These are phyloP conservation scores for Ahaetulla prasina DNA, from an alignment of 2,113 vertebrate species.

Conservation along the genomic window DNA sequence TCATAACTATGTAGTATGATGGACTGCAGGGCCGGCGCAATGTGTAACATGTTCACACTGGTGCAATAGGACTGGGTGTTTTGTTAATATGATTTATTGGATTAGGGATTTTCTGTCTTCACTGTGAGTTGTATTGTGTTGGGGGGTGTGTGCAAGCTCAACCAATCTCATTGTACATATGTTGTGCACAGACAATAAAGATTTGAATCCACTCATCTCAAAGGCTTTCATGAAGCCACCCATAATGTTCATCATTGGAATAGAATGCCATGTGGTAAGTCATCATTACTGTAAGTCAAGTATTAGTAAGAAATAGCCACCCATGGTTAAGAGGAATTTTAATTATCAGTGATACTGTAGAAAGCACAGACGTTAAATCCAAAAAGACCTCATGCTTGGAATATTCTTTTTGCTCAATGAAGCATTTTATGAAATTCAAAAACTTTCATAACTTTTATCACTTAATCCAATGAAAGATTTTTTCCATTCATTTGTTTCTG, in stretches of 20 bases:
- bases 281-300: conserved; percentile 1
- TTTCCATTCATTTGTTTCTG: not conserved
- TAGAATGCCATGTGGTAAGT: not conserved
- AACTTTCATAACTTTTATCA: not conserved
- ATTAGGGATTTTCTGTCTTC: no score
- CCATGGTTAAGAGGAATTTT: conserved; percentile 3
- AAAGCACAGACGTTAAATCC: not conserved
- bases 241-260: not conserved
- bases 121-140: no score
- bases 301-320: conserved; percentile 9
- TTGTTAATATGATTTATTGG: no score
- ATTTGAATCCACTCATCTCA: not conserved
- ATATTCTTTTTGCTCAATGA: conserved; percentile 1
- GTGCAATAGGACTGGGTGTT: no score
- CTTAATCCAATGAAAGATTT: not conserved
- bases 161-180: no score
- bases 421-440: not conserved
- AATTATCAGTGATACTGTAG: conserved; percentile 11
- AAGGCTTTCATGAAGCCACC: not conserved
- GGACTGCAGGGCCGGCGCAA: no score
- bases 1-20: no score
- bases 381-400: not conserved
- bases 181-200: no score
- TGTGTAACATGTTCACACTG: no score
- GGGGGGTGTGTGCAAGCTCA: no score